Evolutionary conservation across 2,113 vertebrate species (phyloP), one percentile per base, ranked within the genome.

Genomic region (Chamaetylas fuelleborni): DNA sequence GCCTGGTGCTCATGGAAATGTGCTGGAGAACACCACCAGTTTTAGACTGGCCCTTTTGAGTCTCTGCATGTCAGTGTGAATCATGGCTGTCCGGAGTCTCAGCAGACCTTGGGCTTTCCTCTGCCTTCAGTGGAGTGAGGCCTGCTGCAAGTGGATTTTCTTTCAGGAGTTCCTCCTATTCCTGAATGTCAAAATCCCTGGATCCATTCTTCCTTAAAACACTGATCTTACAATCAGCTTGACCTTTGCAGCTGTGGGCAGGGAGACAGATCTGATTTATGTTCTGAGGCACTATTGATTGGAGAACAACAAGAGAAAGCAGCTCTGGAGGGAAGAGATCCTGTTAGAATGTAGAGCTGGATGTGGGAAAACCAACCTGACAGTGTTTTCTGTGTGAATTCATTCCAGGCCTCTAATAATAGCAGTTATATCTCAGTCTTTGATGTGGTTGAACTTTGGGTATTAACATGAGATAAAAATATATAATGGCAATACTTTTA

Each of bases 21-120:
- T 23, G 11, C 34, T 40, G n/a, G 18, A 53, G 11, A 43, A 2
- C 13, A 33, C 0, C 36, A 5, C 6, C 6, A 10, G 14, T 33
- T 78, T 54, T 29, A 31, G 29, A 6, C n/a, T 28, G 14, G 10
- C 33, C 13, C 19, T 58, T 45, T 4, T 4, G 11, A 45, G 22
- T 48, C 12, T 74, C 65, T 18, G 28, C 6, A 0, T 10, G 4
- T 8, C 8, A 2, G 16, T 8, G 31, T 62, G 72, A 77, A 1
- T 40, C 0, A 0, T 5, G 15, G 14, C n/a, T 82, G 14, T 31
- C 14, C 1, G 1, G 14, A 11, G 12, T 33, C 47, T 34, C 31
- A 7, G 78, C 48, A 42, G 22, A 9, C n/a, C 22, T 25, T 0
- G 0, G 14, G 4, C 19, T 47, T 85, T 38, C 24, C 14, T 73